Conservation (phyloP, 2,797 vertebrate species). For the Todus mexicanus region DNA sequence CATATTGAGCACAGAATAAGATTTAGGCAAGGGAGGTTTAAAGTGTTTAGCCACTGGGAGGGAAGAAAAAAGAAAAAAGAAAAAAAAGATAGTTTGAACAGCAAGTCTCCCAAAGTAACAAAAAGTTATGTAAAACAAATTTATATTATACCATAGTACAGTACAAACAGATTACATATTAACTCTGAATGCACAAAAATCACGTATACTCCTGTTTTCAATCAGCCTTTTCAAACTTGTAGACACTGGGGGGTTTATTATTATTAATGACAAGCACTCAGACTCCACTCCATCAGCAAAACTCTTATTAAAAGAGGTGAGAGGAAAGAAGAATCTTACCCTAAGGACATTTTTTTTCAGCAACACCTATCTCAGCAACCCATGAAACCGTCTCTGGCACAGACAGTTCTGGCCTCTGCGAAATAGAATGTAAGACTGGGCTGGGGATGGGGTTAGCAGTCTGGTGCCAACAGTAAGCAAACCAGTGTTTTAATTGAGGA, state of each 20-base stretch:
- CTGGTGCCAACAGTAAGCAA: not conserved
- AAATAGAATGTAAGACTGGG: not conserved
- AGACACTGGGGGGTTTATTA: not conserved
- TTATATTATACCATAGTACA: not conserved
- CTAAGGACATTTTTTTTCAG: not conserved
- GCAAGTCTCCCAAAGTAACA: not conserved
- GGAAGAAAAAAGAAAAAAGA: not conserved
- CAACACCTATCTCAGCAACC: not conserved
- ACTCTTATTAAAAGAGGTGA: not conserved
- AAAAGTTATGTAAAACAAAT: not conserved
- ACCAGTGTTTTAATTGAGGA: not conserved
- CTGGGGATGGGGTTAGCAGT: not conserved
- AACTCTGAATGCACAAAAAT: not conserved
- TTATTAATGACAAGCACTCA: not conserved
- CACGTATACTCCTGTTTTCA: not conserved
- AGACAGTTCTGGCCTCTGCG: not conserved
- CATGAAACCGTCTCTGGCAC: not conserved
- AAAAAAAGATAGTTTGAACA: not conserved
- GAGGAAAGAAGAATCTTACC: not conserved
- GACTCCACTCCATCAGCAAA: not conserved
- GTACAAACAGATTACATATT: not conserved
- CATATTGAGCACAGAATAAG: not conserved
- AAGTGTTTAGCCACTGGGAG: not conserved
- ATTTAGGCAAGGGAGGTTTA: not conserved
- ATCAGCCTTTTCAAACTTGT: not conserved